Base-by-base conservation (phyloP, 2,888 invertebrate genomes). In the Cacoxenus indagator region DNA sequence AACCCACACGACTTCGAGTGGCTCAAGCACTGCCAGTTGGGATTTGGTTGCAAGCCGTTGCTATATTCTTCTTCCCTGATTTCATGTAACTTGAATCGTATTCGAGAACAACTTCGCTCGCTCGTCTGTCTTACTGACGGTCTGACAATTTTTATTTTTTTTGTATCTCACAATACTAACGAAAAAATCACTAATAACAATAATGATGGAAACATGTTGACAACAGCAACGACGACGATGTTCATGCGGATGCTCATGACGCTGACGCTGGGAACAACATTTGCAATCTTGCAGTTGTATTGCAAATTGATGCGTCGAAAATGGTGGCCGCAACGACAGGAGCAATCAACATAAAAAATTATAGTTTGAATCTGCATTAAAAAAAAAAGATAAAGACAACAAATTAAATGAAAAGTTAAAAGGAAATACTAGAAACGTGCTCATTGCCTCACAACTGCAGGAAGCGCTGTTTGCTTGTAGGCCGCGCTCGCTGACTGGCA, bases 301-400 rank as follows among this genome's bases (percentile, higher is more conserved):
- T 70, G 70, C 70, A 76, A 71, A 75, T 73, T 73, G 67, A 64
- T 31, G 2, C 29, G 48, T 59, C 67, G 68, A 57, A 68, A 70
- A 66, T 43, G 27, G 54, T 48, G 2, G 14, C 9, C 37, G 37
- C 1, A 37, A 37, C 8, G 37, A 37, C 8, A 37, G 14, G 8
- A 37, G 14, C 37, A 37, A 37, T n/a, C n/a, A n/a, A n/a, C n/a
- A n/a, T 37, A 37, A 37, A 37, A 37, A 37, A 37, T 37, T 14
- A 37, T 37, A 37, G 14, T 14, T 37, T 37, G 1, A 37, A 37
- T 14, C 8, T 37, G 37, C 8, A 37, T 11, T 37, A 11, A 8
- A 37, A 37, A 37, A 37, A 37, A 37, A 37, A 37, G 4, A 1
- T n/a, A n/a, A n/a, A n/a, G n/a, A n/a, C n/a, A n/a, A n/a, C n/a